Evolutionary conservation across 2,797 vertebrate species (phyloP), one percentile per base, ranked within the genome.

Genomic region (Oreonectes daqikongensis): DNA sequence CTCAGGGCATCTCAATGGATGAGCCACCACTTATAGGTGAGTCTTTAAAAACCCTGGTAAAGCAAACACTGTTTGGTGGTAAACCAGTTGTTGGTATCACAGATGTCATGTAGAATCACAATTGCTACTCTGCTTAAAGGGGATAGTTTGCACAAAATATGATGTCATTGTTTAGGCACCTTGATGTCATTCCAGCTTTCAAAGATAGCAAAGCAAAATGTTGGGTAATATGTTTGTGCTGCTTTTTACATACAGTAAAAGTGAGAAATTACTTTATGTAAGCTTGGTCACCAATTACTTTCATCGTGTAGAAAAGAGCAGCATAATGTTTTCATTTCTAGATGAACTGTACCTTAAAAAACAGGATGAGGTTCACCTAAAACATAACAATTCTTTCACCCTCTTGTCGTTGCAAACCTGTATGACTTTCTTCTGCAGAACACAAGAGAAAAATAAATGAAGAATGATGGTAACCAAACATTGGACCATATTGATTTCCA

Each of bases 1-100:
- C 97, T 98, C 97, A 99, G 97, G 97, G 97, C 95, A 99, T 99
- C 93, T 93, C 93, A 90, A 98, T 99, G 96, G 96, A 99, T 3
- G 97, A 99, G 90, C 95, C 97, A 81, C 97, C 97, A 22, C 95
- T 99, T 88, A 99, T 99, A 87, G 97, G 97, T 99, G 87, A 96
- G 94, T 66, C 10, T 10, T 22, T 14, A 30, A 52, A 12, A 22
- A 60, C 35, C 24, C 3, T 42, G 11, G 2, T 5, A 64, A 17
- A 44, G 30, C 11, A 11, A 6, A 6, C 46, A 30, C 14, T 26
- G n/a, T 20, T 46, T 59, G 28, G 35, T 48, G 8, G 11, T 55
- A 20, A 53, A 30, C 59, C 20, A 50, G 14, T 35, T 35, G 35
- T 2, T 42, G 12, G 40, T 35, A 35, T 35, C 35, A 1, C 40